Evolutionary conservation across 1,140 invertebrate genomes (phyloP).

Genomic region (Drosophila nikananu): DNA sequence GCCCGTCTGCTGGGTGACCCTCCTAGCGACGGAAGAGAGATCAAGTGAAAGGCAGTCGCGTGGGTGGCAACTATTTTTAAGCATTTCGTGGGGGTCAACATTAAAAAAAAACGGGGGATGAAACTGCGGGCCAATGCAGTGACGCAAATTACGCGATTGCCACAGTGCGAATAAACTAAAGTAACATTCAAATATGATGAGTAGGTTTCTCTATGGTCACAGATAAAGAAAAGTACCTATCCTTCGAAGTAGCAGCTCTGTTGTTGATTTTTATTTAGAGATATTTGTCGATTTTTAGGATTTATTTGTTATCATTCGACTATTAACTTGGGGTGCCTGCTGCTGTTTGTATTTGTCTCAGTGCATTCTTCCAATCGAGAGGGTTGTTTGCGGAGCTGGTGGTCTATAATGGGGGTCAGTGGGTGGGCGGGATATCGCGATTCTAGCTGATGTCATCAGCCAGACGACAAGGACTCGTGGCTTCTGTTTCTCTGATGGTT

Average conservation of each 20-base stretch:
- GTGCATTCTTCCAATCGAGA: background rate
- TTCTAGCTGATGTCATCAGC: conserved; percentile 72
- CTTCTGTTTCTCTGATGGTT: conserved; percentile 27
- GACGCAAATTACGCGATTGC: conserved; percentile 36
- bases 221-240: too few species aligned
- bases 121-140: conserved; percentile 23
- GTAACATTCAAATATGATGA: background rate
- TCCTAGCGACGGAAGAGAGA: conserved; percentile 1
- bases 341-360: background rate
- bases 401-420: conserved; percentile 11
- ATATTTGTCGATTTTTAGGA: background rate
- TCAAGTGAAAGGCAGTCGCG: conserved; percentile 9
- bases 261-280: background rate
- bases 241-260: background rate
- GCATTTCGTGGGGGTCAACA: conserved; percentile 22
- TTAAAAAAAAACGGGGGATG: background rate
- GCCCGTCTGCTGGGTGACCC: too few species aligned
- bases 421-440: conserved; percentile 20
- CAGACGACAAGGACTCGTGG: conserved; percentile 42
- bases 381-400: background rate
- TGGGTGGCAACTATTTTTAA: conserved; percentile 36
- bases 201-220: too few species aligned
- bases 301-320: background rate
- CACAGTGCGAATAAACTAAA: conserved; percentile 10
- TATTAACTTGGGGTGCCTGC: background rate